Evolutionary conservation across 92 coral and sea anemone genomes (phyloP), one percentile per base, ranked within the genome.

Genomic region (Epizoanthus ramosus): DNA sequence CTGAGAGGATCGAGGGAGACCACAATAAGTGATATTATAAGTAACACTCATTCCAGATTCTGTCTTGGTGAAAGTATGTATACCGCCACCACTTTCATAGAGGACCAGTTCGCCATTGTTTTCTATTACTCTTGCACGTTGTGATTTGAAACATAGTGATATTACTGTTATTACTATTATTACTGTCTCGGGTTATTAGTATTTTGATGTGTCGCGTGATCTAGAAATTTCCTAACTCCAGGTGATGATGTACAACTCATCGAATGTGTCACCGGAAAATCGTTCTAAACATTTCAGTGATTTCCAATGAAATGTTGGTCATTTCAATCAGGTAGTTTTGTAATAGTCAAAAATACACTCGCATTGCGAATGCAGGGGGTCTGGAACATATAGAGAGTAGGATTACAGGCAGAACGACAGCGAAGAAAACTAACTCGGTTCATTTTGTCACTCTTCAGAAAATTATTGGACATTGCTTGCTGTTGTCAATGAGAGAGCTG

Each of bases 401-500:
- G 66, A 12, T 35, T 19, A 57, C 80, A 61, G 22, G 3, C n/a
- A 19, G 82, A 50, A 9, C 52, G 7, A n/a, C 16, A 25, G 57
- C n/a, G 21, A 59, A 35, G 58, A 67, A 23, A 24, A 77, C 31
- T n/a, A 6, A 77, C 57, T 6, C 50, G 15, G 35, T 60, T 59
- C 56, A 3, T 5, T 21, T 77, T 41, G 1, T 60, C 28, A 28
- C 66, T 63, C 66, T 24, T 19, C 24, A 77, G 82, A 70, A 77
- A 50, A 43, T 60, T 14, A 18, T 43, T 6, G 58, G 63, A 21
- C 8, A 43, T 69, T 77, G 71, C 43, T 77, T 21, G 28, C 16
- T 47, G 45, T 77, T 61, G 82, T 69, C 71, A 69, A 77, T 77
- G 82, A 77, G 71, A 77, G 82, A 77, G 66, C 59, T 45, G 37